Percentiles rank a stretch among this genome's conserved stretches.
These are phyloP conservation scores for Rhabdornis inornatus DNA, from an alignment of 2,113 vertebrate species.

Conservation along the genomic window DNA sequence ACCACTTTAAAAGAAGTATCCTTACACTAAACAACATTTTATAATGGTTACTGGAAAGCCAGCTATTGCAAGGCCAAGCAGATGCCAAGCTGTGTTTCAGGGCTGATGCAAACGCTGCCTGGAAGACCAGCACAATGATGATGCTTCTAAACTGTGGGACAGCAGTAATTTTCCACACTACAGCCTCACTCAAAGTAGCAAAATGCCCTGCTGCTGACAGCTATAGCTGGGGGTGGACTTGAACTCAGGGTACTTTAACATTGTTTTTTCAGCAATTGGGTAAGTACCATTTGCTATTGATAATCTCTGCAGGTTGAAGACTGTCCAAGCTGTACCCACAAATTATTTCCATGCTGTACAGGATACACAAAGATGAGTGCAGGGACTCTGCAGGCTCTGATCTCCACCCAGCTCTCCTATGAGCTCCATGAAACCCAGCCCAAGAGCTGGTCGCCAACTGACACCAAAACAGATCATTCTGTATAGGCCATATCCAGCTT, in stretches of 20 bases:
- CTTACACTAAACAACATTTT: background rate
- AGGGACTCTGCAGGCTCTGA: background rate
- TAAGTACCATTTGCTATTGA: background rate
- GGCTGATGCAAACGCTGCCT: background rate
- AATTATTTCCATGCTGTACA: background rate
- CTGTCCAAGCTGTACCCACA: background rate
- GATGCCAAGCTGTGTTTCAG: background rate
- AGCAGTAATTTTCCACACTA: background rate
- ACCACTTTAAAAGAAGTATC: background rate
- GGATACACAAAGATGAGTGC: background rate
- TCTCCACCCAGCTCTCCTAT: background rate
- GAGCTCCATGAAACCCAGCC: background rate
- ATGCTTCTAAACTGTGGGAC: background rate
- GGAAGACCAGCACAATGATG: background rate
- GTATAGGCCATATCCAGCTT: background rate
- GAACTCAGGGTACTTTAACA: background rate
- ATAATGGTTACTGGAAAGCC: conserved; percentile 2
- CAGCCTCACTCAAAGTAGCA: background rate
- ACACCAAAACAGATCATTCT: background rate
- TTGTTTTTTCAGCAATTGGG: background rate
- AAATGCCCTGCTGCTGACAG: background rate
- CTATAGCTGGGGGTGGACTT: accelerated
- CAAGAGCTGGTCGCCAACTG: background rate
- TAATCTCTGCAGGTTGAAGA: background rate
- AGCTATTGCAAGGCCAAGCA: background rate